Conservation (phyloP, 1,140 invertebrate species). For the Apis florea region DNA sequence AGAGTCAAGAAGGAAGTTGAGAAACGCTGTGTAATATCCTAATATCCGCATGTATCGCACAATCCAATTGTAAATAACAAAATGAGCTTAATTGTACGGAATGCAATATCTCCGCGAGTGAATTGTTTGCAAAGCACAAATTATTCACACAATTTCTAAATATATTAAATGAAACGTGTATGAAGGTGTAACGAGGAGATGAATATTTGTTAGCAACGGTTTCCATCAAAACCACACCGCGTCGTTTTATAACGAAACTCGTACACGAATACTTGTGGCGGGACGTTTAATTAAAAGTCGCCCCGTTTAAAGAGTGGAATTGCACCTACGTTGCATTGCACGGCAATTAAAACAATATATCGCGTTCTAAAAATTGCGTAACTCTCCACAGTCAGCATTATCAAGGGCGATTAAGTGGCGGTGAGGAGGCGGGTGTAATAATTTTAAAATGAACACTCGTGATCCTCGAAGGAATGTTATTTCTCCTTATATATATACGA, state of each 20-base stretch:
- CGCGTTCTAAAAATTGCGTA: not conserved
- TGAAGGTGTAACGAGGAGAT: not conserved
- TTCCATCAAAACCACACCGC: not conserved
- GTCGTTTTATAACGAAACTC: not conserved
- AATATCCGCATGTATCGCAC: too few species aligned
- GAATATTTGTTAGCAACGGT: not conserved
- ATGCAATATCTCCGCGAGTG: not conserved
- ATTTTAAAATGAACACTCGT: too few species aligned
- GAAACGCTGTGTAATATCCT: too few species aligned
- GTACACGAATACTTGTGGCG: not conserved
- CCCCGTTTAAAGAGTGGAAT: not conserved
- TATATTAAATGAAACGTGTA: not conserved
- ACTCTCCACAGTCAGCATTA: not conserved
- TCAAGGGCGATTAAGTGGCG: not conserved
- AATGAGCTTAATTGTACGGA: not conserved
- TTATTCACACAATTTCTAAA: not conserved
- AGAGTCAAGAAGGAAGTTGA: too few species aligned
- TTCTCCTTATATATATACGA: too few species aligned
- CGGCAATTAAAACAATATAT: constrained; percentile 23
- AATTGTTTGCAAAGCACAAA: not conserved
- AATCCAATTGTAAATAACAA: not conserved
- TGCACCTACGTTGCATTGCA: not conserved
- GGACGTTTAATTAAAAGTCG: constrained; percentile 27
- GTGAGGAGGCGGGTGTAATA: not conserved
- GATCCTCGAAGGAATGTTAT: not conserved